Evolutionary conservation across 2,113 vertebrate species (phyloP).

Genomic region (Tympanuchus pallidicinctus): DNA sequence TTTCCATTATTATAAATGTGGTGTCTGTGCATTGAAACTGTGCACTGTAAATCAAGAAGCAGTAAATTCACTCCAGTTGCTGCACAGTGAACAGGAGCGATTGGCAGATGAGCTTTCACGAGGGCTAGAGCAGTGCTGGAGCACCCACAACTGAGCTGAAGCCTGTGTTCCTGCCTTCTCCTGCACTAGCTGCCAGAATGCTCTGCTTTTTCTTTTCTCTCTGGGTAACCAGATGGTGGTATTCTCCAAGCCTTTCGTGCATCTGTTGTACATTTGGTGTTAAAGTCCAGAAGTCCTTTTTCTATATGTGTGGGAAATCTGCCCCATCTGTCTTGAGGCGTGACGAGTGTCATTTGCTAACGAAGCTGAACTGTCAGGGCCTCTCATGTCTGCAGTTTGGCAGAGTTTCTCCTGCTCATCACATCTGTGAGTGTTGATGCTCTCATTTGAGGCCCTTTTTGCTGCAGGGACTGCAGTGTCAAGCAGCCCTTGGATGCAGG

Average conservation of each 20-base stretch:
- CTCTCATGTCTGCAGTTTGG: not conserved
- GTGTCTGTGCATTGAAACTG: not conserved
- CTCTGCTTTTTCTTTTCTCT: not conserved
- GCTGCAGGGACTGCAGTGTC: not conserved
- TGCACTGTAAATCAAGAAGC: not conserved
- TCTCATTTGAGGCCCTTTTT: not conserved
- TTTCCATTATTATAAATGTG: not conserved
- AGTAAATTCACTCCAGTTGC: not conserved
- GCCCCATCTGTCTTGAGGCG: not conserved
- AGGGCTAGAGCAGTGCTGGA: not conserved
- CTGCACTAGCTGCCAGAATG: not conserved
- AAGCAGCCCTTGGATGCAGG: not conserved
- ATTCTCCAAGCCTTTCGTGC: not conserved
- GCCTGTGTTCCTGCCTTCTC: not conserved
- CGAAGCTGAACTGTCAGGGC: not conserved
- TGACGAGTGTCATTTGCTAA: not conserved
- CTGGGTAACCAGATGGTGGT: not conserved
- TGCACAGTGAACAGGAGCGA: not conserved
- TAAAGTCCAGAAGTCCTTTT: not conserved
- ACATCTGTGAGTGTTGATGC: not conserved
- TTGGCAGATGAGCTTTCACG: not conserved
- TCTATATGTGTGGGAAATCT: not conserved
- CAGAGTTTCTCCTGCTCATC: not conserved
- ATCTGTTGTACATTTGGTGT: not conserved
- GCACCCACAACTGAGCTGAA: not conserved